Percentiles rank a stretch among this genome's conserved stretches.
Conservation (phyloP, 2,797 vertebrate genomes). For the Sebastes vulpes region DNA sequence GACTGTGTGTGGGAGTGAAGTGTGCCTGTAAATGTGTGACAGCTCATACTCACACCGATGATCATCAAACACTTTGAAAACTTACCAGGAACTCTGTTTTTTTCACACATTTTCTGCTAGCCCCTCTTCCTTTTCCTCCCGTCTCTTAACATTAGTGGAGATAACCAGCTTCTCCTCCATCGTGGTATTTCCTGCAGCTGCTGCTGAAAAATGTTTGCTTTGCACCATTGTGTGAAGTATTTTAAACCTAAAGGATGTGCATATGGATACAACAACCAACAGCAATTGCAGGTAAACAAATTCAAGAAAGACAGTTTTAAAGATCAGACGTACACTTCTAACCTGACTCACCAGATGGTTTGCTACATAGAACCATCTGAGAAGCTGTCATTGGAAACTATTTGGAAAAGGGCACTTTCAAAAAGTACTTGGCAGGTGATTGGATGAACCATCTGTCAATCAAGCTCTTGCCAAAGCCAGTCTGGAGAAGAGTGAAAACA, state of each 20-base stretch:
- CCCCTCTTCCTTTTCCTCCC: neutral
- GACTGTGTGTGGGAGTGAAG: slow-evolving; percentile 50
- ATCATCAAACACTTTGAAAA: slow-evolving; percentile 33
- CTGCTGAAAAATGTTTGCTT: neutral
- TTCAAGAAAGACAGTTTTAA: neutral
- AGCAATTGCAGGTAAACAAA: neutral
- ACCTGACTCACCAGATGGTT: neutral
- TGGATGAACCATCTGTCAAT: too few relatives aligned
- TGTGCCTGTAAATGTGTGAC: slow-evolving; percentile 41
- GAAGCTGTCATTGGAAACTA: too few relatives aligned
- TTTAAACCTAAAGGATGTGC: neutral
- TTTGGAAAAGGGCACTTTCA: too few relatives aligned
- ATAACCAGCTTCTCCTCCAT: neutral
- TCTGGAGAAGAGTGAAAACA: too few relatives aligned
- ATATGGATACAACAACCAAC: neutral
- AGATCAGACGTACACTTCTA: neutral
- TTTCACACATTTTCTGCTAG: neutral
- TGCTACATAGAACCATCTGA: too few relatives aligned
- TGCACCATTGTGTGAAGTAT: too few relatives aligned
- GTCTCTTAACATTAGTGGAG: neutral
- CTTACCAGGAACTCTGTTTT: slow-evolving; percentile 21
- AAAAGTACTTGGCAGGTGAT: too few relatives aligned
- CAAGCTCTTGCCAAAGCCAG: too few relatives aligned
- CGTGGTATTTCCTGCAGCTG: neutral
- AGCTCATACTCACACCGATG: slow-evolving; percentile 27